Evolutionary conservation across 1,140 invertebrate genomes (phyloP), one percentile per base, ranked within the genome.

Genomic region (Drosophila gunungcola): DNA sequence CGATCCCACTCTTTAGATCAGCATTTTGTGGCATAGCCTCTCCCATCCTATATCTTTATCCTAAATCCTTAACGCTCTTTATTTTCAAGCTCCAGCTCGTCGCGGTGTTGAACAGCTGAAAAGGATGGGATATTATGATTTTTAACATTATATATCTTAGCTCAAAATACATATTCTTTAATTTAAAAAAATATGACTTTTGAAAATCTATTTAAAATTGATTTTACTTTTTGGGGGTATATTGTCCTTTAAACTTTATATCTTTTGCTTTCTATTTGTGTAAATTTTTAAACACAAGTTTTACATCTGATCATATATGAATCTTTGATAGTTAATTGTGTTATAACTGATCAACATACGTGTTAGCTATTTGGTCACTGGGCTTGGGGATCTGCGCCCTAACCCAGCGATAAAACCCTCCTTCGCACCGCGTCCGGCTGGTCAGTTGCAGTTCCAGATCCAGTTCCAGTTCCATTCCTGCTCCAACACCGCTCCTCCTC

Each of bases 1-100:
- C 57, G 62, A 80, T 78, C 77, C 74, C 53, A 58, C 39, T 29
- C 16, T 57, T 27, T 32, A 53, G 27, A 41, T 53, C 6, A 42
- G 54, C 34, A 51, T n/a, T 25, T 36, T 65, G 13, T 52, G 53
- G 39, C 36, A 58, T 73, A 88, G 84, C 84, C 76, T 78, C 84
- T 78, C 77, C 69, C 49, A 21, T 53, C 21, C 39, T 12, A 21
- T 52, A 32, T 32, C 46, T 29, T n/a, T 52, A 32, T 32, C 46
- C 34, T n/a, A 29, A 38, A 52, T 6, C 10, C 21, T 34, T 29
- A 39, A 27, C 52, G n/a, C 21, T 34, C 12, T 34, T 12, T n/a
- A 1, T 13, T 29, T 9, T 7, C 29, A 32, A 51, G 48, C 48
- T 51, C 27, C 48, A 49, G n/a, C 48, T 29, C n/a, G n/a, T 51